Evolutionary conservation across 2,113 vertebrate species (phyloP), one percentile per base, ranked within the genome.

Genomic region (Amphiprion ocellaris): DNA sequence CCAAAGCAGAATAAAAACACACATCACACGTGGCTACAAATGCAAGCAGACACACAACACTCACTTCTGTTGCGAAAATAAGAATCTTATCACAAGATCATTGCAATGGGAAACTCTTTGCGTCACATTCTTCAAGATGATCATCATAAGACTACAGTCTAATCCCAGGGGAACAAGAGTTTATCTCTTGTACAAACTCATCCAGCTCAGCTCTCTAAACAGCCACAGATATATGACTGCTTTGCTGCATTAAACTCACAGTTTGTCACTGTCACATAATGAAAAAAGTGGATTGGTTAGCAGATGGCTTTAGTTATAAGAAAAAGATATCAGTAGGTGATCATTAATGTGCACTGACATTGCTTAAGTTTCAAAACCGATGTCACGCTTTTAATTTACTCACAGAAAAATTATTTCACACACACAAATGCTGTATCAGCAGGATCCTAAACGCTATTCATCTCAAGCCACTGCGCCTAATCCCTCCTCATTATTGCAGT

Each of bases 71-170:
- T 54, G n/a, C 4, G 3, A 19, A 33, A 72, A 71, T 55, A 30
- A 17, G 30, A 10, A 46, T 56, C 60, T 56, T 23, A 74, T 87
- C 89, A 90, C 87, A 86, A 84, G 87, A 75, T 77, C 59, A 11
- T 68, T 66, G 44, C 7, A 39, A 52, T 73, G 62, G 30, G 12
- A 81, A 62, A 44, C 26, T 54, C 39, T 69, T 59, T 72, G 78
- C 47, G 46, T 90, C 89, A 91, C 75, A 63, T 52, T 73, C 14
- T 56, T 75, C 12, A 55, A 67, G 50, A 71, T 84, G 82, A 84
- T 74, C 72, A 76, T 92, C 90, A 91, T 75, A 73, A 90, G 89
- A 92, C 90, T 55, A 0, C 16, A 30, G 54, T 17, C 44, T 17
- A 33, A 69, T 72, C 74, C 77, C 54, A 44, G 2, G 4, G 37